Conservation (phyloP, 2,113 vertebrate genomes). For the Pundamilia nyererei region DNA sequence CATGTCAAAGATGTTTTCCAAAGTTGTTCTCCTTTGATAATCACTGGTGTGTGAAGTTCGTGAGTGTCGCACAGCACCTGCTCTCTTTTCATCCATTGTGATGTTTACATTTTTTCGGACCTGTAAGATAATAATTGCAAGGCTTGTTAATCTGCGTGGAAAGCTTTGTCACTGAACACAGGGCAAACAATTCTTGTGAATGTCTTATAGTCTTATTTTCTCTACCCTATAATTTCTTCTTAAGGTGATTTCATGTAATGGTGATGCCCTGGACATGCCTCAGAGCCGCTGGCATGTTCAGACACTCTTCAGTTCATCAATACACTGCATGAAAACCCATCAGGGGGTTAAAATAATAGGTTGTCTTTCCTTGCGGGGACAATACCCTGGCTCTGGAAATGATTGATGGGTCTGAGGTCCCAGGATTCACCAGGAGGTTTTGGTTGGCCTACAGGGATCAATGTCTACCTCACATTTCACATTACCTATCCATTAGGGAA, state of each 20-base stretch:
- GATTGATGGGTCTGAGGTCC: conserved; percentile 54
- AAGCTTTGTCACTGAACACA: background rate
- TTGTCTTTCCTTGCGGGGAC: conserved; percentile 28
- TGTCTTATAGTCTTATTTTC: background rate
- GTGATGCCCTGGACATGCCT: background rate
- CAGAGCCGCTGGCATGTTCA: conserved; percentile 19
- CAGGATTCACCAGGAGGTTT: conserved; percentile 22
- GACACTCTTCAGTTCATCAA: conserved; percentile 36
- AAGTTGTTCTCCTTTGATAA: conserved; percentile 53
- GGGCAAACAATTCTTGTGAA: background rate
- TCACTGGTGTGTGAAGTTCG: conserved; percentile 27
- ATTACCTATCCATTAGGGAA: conserved; percentile 20
- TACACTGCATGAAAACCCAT: background rate
- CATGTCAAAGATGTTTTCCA: conserved; percentile 37
- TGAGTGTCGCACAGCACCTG: conserved; percentile 40
- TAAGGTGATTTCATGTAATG: background rate
- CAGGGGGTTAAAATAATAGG: conserved; percentile 28
- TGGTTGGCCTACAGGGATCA: conserved; percentile 13
- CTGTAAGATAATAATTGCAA: conserved; percentile 28
- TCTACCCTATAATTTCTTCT: conserved; percentile 13
- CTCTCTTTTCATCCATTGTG: conserved; percentile 14
- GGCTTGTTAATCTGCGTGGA: background rate
- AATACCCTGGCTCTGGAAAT: background rate
- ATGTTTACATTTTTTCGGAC: conserved; percentile 42
- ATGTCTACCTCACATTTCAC: conserved; percentile 25